phyloP scores from a whole-genome alignment of 2,797 vertebrate species.

The Myotis daubentonii region DNA sequence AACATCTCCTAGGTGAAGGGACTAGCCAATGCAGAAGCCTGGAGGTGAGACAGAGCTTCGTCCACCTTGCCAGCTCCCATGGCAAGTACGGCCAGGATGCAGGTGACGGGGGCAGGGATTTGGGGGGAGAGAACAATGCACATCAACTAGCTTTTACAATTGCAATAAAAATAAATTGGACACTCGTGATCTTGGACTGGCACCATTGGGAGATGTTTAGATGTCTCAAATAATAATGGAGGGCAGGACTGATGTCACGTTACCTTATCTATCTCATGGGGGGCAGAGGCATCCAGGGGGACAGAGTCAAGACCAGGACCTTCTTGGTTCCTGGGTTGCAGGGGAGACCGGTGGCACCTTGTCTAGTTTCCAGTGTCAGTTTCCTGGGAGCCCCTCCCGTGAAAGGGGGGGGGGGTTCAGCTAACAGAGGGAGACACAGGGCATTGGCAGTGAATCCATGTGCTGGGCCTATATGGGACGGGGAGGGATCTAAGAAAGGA shows the following conservation, averaged over 20 bases:
- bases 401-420: too few species aligned
- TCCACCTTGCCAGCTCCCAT: neutral
- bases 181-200: neutral
- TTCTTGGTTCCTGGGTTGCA: neutral
- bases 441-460: neutral
- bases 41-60: neutral
- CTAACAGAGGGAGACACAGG: neutral
- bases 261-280: accelerated
- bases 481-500: neutral
- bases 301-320: neutral
- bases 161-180: neutral
- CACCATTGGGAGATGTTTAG: neutral
- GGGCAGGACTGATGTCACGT: accelerated
- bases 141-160: neutral
- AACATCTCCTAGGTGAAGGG: neutral
- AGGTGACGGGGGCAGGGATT: neutral
- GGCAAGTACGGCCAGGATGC: neutral
- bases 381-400: neutral
- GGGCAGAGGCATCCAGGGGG: neutral
- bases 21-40: neutral
- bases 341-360: neutral
- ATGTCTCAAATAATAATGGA: too few species aligned
- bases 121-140: neutral
- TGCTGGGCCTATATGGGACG: neutral
- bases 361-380: neutral